Base-by-base conservation (phyloP, 2,797 vertebrate species). In the Austrolebias charrua region DNA sequence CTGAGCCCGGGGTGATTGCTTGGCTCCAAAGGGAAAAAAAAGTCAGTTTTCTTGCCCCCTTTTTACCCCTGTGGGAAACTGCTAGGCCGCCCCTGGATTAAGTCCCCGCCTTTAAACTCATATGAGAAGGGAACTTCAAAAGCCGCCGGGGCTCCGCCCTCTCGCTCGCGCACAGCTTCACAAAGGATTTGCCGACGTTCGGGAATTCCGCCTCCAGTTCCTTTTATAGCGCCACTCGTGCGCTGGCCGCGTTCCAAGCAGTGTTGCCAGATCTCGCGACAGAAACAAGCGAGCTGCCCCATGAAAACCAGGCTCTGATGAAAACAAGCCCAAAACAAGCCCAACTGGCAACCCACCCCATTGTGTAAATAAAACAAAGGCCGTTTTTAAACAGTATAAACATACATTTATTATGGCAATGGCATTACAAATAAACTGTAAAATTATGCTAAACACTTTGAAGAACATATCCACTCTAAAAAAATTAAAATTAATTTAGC, bases 171-270 rank as follows among this genome's bases (percentile, higher is more conserved):
- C 44, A 81, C 78, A 83, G 88, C 85, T 89, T 91, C 90, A 89
- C 87, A 92, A 89, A 91, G 89, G 91, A 92, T 92, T 93, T 89
- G 91, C 89, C 89, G 87, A 91, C 91, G 80, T 85, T 84, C 88
- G 87, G 90, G 88, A 90, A 91, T 91, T 90, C 92, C 92, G 89
- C 92, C 92, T 91, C 88, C 86, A 89, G 85, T 87, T 90, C 88
- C 89, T 90, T 90, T 90, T 91, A 90, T 90, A 90, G 90, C 85
- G 86, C 88, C 86, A 87, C 89, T 90, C 89, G 88, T 90, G 86
- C 88, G 78, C 80, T 91, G 90, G 91, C 84, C 44, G 75, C 64
- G 68, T 54, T 70, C 81, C 90, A 82, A n/a, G n/a, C n/a, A n/a
- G n/a, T n/a, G n/a, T n/a, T n/a, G n/a, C n/a, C n/a, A n/a, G n/a